A percentile compares a stretch with the other conserved stretches of the same genome.
These are phyloP conservation scores for Lichenostomus cassidix DNA, from an alignment of 2,113 vertebrate genomes.

Conservation along the genomic window DNA sequence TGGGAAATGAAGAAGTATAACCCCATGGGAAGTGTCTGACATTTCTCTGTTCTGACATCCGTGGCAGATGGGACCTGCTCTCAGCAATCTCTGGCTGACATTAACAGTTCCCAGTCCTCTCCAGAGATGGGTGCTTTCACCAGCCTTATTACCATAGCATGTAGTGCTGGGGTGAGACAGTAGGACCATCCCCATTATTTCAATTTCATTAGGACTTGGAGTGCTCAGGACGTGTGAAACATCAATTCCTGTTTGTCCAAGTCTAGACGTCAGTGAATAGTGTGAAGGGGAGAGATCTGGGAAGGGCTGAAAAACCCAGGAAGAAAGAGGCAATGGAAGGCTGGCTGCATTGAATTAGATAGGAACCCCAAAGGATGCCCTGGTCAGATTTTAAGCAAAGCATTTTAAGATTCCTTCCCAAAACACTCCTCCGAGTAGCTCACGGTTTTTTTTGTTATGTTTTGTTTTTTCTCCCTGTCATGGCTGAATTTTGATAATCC, in stretches of 20 bases:
- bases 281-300: neutral
- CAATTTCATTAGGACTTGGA: neutral
- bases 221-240: neutral
- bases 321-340: neutral
- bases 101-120: neutral
- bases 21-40: accelerated
- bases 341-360: neutral
- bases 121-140: neutral
- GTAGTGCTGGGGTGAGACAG: neutral
- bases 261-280: accelerated
- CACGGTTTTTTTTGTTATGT: neutral
- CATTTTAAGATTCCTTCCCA: neutral
- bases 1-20: neutral
- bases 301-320: neutral
- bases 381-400: neutral
- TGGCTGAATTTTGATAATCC: neutral
- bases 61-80: accelerated
- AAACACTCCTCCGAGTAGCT: neutral
- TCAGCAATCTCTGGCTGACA: neutral
- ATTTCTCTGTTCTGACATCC: neutral
- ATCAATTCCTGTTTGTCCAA: neutral
- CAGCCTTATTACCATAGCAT: neutral
- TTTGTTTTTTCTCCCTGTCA: neutral
- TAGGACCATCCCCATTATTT: neutral
- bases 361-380: neutral